Evolutionary conservation across 2,888 invertebrate genomes (phyloP), one percentile per base, ranked within the genome.

Genomic region (Drosophila multiciliata): DNA sequence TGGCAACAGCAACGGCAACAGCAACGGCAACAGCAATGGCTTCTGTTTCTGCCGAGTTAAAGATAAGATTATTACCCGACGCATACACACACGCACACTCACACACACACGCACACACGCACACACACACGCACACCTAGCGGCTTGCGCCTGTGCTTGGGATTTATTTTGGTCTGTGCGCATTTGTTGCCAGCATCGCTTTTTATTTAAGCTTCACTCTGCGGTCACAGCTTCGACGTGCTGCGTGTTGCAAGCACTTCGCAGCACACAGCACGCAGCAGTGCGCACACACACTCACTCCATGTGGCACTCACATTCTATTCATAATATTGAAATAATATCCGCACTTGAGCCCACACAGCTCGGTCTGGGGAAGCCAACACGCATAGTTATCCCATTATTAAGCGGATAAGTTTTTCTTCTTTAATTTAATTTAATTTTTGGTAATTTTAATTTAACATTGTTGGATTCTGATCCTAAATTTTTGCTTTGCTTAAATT

Each of bases 31-130:
- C 66, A 50, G 55, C 75, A 72, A 68, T 65, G 74, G 77, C 77
- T 77, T 77, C 77, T 77, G 77, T 78, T 77, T 74, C 78, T 78
- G 77, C 71, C 71, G 78, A 78, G 77, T 78, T 78, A 75, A 78
- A 78, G 87, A 80, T 87, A 83, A 87, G 83, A 83, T 83, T 83
- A 84, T 84, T 80, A 83, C 82, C 82, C 80, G 36, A 64, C 84
- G 70, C 73, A 75, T 61, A 73, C 71, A 52, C 62, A 45, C 57
- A 62, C 63, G 60, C 61, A 61, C 45, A 49, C 54, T 40, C 59
- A 36, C 58, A 55, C 33, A 35, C 33, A 17, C 48, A 20, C 23
- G 33, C 48, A 15, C 26, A 32, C 45, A 52, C 49, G 20, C 35
- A 54, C 42, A 49, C 48, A 17, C 36, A 45, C 58, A 8, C 36